Percentiles rank a stretch among this genome's conserved stretches.
phyloP scores from a whole-genome alignment of 2,797 vertebrate genomes.

The Hydrophis major region DNA sequence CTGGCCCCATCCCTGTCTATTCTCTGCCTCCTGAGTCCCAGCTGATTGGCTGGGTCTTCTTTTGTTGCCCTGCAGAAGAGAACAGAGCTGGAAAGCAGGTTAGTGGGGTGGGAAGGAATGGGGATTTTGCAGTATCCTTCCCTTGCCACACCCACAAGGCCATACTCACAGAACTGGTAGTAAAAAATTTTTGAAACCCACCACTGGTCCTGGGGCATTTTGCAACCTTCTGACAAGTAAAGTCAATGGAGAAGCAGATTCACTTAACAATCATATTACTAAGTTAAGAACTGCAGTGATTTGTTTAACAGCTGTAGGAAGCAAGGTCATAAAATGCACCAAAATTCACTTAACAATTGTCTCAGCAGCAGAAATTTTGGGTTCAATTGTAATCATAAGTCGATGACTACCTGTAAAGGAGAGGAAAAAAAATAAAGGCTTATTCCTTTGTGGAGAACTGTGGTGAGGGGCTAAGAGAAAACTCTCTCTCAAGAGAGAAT shows the following conservation, averaged over 20 bases:
- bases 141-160: too few species aligned
- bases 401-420: not conserved
- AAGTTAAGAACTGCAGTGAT: not conserved
- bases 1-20: too few species aligned
- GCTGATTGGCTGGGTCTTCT: too few species aligned
- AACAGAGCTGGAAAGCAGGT: too few species aligned
- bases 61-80: too few species aligned
- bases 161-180: too few species aligned
- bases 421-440: not conserved
- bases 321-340: not conserved
- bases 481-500: not conserved
- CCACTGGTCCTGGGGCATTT: not conserved
- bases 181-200: too few species aligned
- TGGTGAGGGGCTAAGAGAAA: not conserved
- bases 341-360: not conserved
- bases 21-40: too few species aligned
- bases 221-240: not conserved
- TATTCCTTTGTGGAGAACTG: not conserved
- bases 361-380: not conserved
- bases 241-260: not conserved
- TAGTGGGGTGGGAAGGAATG: too few species aligned
- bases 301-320: not conserved
- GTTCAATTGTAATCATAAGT: not conserved
- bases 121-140: too few species aligned
- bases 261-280: not conserved